Evolutionary conservation across 1,140 invertebrate species (phyloP), one percentile per base, ranked within the genome.

Genomic region (Hirudo medicinalis): DNA sequence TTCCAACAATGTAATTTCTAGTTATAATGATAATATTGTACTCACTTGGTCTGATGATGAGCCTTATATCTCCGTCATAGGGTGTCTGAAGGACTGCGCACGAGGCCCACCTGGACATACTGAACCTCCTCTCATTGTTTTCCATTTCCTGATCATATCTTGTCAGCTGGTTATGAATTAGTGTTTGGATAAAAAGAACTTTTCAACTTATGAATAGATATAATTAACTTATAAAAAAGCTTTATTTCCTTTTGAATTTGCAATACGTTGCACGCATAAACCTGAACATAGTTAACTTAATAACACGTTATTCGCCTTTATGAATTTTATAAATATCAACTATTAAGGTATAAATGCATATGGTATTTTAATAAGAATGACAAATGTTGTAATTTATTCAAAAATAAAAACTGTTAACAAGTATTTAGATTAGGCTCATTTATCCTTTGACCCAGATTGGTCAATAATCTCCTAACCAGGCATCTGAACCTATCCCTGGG

Each of bases 31-130:
- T 36, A 36, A 36, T 6, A 49, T 49, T 49, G 43, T 9, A 63
- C 57, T 11, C 20, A 71, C 92, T 89, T 74, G 92, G 91, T 19
- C 87, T 92, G 36, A 97, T 83, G 72, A 89, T 86, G 53, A 95
- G 86, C 83, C 92, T 88, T 78, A 94, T 90, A 0, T 93, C 93
- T 76, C 91, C 83, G 71, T 92, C 89, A 81, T 96, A 93, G 0
- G 92, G 89, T 22, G 91, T 94, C 82, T 94, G 78, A 13, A 82
- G 74, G 0, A 63, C 74, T 9, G 73, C 73, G 70, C 80, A 82
- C 15, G 78, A 76, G 25, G 79, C 76, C 75, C 78, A 79, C 22
- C 78, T 67, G 49, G 79, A 81, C 80, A 80, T 80, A 8, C 76
- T 77, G 77, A 79, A 81, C n/a, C 78, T 72, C 11, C 77, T 76